A percentile compares a stretch with the other conserved stretches of the same genome.
These are phyloP conservation scores for Sarcophaga rosellei DNA, from an alignment of 2,888 invertebrate genomes.

Conservation along the genomic window DNA sequence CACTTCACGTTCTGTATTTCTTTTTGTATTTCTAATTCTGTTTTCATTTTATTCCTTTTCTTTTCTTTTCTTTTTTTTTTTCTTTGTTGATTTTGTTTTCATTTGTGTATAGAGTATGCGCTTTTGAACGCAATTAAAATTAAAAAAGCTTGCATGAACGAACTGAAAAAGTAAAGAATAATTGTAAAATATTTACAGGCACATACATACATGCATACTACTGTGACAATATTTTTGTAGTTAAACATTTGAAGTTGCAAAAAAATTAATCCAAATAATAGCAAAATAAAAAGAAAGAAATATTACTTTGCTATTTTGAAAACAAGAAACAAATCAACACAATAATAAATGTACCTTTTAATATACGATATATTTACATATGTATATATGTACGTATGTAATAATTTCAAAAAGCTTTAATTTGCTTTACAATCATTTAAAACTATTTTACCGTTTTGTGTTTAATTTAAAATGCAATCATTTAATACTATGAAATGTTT, in stretches of 20 bases:
- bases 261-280: conserved; percentile 19
- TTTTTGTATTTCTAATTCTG: conserved; percentile 25
- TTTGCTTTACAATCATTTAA: too few species aligned
- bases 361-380: neutral
- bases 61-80: conserved; percentile 22
- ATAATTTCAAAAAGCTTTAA: neutral
- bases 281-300: neutral
- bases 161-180: conserved; percentile 27
- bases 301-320: neutral
- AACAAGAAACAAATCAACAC: neutral
- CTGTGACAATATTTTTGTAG: conserved; percentile 33
- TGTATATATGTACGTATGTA: neutral
- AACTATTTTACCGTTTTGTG: too few species aligned
- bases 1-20: conserved; percentile 23
- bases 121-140: conserved; percentile 37
- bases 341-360: too few species aligned
- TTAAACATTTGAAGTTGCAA: conserved; percentile 50
- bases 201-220: neutral
- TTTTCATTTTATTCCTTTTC: conserved; percentile 35
- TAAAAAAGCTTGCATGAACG: conserved; percentile 26
- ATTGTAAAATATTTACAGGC: conserved; percentile 38
- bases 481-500: too few species aligned
- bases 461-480: too few species aligned
- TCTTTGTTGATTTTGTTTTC: neutral
- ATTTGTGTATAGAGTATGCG: conserved; percentile 61